Conservation (phyloP, 92 coral and sea anemone species). For the Umimayanthus chanpuru region DNA sequence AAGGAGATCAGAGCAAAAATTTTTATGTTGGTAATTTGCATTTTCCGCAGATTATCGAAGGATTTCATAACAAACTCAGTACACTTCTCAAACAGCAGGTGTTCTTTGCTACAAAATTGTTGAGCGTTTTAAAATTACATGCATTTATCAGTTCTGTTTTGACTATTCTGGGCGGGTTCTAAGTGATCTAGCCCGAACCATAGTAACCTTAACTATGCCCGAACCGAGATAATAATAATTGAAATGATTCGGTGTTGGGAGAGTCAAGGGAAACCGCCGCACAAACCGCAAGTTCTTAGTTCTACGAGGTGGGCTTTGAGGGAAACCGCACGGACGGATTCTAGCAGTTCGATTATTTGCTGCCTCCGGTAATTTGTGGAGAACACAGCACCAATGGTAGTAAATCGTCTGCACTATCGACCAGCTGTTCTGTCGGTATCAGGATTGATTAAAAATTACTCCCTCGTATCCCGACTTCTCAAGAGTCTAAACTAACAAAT, state of each 20-base stretch:
- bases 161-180: not conserved
- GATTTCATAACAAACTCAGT: not conserved
- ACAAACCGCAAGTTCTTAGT: not conserved
- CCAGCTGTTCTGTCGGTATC: conserved; percentile 13
- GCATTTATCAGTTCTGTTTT: not conserved
- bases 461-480: not conserved
- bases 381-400: not conserved
- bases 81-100: not conserved
- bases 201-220: no score
- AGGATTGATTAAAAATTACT: not conserved
- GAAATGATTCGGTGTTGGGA: not conserved
- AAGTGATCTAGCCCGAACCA: not conserved
- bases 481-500: not conserved
- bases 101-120: not conserved
- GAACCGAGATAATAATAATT: not conserved
- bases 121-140: not conserved
- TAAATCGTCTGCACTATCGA: no score
- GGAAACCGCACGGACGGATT: not conserved
- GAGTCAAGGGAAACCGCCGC: not conserved
- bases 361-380: conserved; percentile 27
- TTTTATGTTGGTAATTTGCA: not conserved
- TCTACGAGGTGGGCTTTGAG: conserved; percentile 22
- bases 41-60: not conserved
- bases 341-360: not conserved
- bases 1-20: not conserved